Evolutionary conservation across 2,113 vertebrate genomes (phyloP), one percentile per base, ranked within the genome.

Genomic region (Nesoenas mayeri): DNA sequence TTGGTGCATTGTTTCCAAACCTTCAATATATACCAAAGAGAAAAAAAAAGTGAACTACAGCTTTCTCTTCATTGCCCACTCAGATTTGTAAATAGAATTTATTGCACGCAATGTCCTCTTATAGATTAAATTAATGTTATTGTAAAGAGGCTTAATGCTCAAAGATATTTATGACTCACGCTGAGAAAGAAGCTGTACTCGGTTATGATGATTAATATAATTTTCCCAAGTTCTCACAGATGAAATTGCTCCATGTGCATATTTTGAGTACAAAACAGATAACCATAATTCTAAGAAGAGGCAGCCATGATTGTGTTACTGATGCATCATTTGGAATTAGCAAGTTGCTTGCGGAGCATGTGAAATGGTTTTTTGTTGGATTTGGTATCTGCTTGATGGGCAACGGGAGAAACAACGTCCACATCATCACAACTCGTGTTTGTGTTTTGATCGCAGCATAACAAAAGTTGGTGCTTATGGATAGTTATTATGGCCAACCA

Each of bases 81-180:
- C 96, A 91, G 83, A 97, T 98, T 98, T 97, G 94, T 93, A 98
- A 98, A 97, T 96, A 83, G 96, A 97, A 98, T 98, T 98, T 97
- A 97, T 96, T 95, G 96, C 96, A 96, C 1, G 32, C 92, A 93
- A 91, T 96, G 91, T 95, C 94, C 96, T 97, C 97, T 97, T 98
- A 97, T 95, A 98, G 97, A 98, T 98, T 97, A 98, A 97, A 97
- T 98, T 97, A 97, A 97, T 97, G 95, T 97, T 97, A 98, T 97
- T 98, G 96, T 97, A 97, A 98, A 98, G 93, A 97, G 96, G 93
- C 97, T 97, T 96, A 98, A 97, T 97, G 95, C 94, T 97, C 93
- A 93, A 95, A 97, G 96, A 97, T 98, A 98, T 97, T 98, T 98
- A 98, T 97, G 97, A 85, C 92, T 97, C 97, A 96, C 62, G 94